Evolutionary conservation across 2,797 vertebrate species (phyloP).

Genomic region (Gallirallus australis): DNA sequence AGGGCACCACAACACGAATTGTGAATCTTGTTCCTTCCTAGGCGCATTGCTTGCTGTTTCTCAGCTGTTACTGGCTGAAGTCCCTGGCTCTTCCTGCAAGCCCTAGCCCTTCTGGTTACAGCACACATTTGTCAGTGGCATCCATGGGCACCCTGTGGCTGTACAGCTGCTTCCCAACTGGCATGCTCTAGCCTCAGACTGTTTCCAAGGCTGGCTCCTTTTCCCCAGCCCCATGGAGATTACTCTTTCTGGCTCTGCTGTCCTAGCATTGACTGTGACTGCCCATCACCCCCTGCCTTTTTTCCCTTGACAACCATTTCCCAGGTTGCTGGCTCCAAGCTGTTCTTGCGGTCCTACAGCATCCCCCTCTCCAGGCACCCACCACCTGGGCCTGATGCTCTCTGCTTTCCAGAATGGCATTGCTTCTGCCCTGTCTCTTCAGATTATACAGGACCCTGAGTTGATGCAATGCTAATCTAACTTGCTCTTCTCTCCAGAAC

Average conservation of each 20-base stretch:
- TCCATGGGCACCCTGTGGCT: background rate
- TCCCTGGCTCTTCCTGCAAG: background rate
- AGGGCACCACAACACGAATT: accelerated
- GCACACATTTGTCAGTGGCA: background rate
- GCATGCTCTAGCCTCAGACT: background rate
- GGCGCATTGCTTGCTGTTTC: accelerated
- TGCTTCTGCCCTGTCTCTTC: background rate
- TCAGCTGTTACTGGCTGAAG: background rate
- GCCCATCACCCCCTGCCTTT: background rate
- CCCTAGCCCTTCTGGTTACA: background rate
- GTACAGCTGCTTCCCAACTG: slow-evolving; percentile 22
- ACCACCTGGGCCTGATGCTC: background rate
- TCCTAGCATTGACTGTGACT: background rate
- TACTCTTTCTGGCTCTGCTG: background rate
- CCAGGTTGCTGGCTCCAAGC: background rate
- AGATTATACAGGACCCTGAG: background rate
- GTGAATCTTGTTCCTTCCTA: accelerated
- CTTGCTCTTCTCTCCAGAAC: background rate
- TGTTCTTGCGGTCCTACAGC: background rate
- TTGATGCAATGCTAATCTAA: background rate
- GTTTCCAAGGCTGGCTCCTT: background rate
- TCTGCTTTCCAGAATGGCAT: background rate
- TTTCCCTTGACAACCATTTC: background rate
- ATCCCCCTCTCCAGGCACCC: accelerated
- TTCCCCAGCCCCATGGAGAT: background rate